Base-by-base conservation (phyloP, 1,140 invertebrate species). In the Zaprionus lachaisei region DNA sequence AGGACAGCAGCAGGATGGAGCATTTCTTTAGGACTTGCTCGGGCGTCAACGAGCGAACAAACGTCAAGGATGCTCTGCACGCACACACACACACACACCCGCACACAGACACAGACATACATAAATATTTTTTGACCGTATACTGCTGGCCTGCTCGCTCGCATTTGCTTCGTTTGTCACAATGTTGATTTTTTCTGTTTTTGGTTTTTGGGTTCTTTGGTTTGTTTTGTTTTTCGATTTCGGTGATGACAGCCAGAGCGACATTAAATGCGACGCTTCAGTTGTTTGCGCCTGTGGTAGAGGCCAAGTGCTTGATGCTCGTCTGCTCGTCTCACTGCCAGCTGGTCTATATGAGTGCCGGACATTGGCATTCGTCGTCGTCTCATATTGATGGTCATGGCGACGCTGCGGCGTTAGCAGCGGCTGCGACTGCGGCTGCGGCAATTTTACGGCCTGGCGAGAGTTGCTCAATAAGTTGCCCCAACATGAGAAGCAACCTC, bases 261-360 rank as follows among this genome's bases (percentile, higher is more conserved):
- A 87, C 84, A 87, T 87, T 87, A 87, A 87, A 87, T 89, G 84
- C 84, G 84, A 79, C 84, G 84, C 84, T 87, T 89, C 84, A 81
- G 81, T 84, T 87, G 85, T 89, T 87, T 84, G 84, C 76, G 80
- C 77, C 63, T 81, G 84, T 70, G 80, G 80, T 77, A 57, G 73
- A 78, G 81, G 74, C 80, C 77, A 72, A 61, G 47, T 72, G 62
- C 51, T 47, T 24, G 54, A 34, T 34, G 31, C 31, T 34, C 31
- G 31, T 34, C 26, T 17, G 9, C 22, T 38, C 24, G 68, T 26
- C 37, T 76, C 72, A 74, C 73, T 79, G 66, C 65, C 78, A 82
- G 79, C 68, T 83, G 80, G 54, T 64, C 54, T 56, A 70, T 66
- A 56, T 41, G 51, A 44, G 51, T 22, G 54, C 31, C 9, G n/a